phyloP scores from a whole-genome alignment of 2,888 invertebrate species.

The Mimachlamys varia region DNA sequence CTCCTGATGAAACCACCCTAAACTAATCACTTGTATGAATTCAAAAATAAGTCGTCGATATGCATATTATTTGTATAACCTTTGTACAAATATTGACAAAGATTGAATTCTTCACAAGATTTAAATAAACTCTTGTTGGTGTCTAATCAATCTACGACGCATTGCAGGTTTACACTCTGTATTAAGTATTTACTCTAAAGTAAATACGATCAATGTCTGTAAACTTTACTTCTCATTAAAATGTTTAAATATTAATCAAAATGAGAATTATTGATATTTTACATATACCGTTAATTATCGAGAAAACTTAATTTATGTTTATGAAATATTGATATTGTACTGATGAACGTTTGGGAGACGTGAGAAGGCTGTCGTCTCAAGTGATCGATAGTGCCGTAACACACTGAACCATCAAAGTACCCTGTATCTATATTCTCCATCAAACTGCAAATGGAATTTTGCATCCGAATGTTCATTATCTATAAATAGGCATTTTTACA shows the following conservation, averaged over 20 bases:
- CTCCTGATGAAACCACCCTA: not conserved
- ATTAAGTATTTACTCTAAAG: not conserved
- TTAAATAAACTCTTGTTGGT: not conserved
- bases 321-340: not conserved
- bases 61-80: not conserved
- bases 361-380: not conserved
- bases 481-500: not conserved
- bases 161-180: not conserved
- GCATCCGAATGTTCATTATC: constrained; percentile 19
- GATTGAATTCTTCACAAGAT: not conserved
- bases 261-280: not conserved
- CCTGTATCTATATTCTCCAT: not conserved
- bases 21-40: not conserved
- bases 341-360: not conserved
- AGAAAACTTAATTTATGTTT: not conserved
- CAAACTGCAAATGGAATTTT: constrained; percentile 31
- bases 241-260: not conserved
- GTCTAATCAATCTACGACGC: not conserved
- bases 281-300: not conserved
- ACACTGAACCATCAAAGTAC: not conserved
- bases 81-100: not conserved
- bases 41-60: not conserved
- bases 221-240: not conserved
- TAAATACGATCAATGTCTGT: not conserved
- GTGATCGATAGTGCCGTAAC: not conserved